phyloP scores from a whole-genome alignment of 2,113 vertebrate species.

The Hucho hucho region DNA sequence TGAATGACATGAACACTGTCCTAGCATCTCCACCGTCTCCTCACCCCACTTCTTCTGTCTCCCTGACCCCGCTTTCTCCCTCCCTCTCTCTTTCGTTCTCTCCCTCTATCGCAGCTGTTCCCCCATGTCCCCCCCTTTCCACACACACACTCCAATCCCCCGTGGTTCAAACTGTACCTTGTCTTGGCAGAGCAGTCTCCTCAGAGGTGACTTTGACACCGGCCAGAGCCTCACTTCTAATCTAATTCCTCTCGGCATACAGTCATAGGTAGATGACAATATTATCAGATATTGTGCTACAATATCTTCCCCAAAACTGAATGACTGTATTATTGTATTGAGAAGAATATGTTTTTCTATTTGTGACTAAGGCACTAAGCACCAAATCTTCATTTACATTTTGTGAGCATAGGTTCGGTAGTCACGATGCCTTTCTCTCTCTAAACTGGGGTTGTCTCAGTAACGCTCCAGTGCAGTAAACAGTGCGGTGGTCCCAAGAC shows the following conservation, averaged over 20 bases:
- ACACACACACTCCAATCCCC: slow-evolving; percentile 10
- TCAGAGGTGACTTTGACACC: slow-evolving; percentile 76
- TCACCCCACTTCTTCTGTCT: background rate
- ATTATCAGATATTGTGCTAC: slow-evolving; percentile 4
- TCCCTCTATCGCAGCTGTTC: slow-evolving; percentile 62
- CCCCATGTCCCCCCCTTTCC: slow-evolving; percentile 43
- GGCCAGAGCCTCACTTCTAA: slow-evolving; percentile 61
- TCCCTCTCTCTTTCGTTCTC: background rate
- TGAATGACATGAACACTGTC: slow-evolving; percentile 44
- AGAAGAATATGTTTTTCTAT: background rate
- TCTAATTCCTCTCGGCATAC: background rate
- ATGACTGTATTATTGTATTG: background rate
- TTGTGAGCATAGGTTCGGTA: no score
- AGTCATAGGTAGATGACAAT: background rate
- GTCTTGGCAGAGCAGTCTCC: slow-evolving; percentile 64
- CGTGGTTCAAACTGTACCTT: slow-evolving; percentile 46
- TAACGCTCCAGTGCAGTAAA: background rate
- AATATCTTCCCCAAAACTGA: background rate
- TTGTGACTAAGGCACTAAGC: no score
- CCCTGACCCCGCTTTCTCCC: background rate
- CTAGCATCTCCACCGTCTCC: slow-evolving; percentile 14
- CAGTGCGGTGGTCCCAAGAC: background rate
- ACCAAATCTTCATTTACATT: no score
- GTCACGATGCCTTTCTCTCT: background rate
- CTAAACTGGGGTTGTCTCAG: background rate